Evolutionary conservation across 1,140 invertebrate genomes (phyloP), one percentile per base, ranked within the genome.

Genomic region (Samia ricini): DNA sequence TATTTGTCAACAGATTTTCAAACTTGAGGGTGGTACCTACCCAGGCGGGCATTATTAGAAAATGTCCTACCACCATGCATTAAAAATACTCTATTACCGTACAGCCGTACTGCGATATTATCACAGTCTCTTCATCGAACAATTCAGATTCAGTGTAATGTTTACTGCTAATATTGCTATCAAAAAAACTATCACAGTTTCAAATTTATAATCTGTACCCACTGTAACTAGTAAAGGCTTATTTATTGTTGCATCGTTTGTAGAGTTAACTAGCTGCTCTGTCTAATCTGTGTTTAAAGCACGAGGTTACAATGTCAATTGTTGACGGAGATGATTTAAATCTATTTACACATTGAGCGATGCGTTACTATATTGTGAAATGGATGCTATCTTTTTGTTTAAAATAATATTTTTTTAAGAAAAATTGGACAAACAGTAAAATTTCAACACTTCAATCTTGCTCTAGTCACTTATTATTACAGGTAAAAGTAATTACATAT

Each of bases 251-350:
- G 51, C 19, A 52, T 21, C 51, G 6, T 21, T 12, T 12, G 15
- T 52, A 22, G 51, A 52, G 6, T 15, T 52, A 52, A 52, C 51
- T 12, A 52, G 23, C 51, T 19, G 23, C 33, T 42, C 12, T 12
- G 33, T 42, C 3, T 52, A 52, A 22, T 52, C 51, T 42, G 33
- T 42, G 33, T 42, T 42, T 67, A 69, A 74, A 69, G 61, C 77
- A 61, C 61, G 76, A 71, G 85, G 85, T 88, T 83, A 86, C 69
- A 64, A 66, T 77, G 85, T 86, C 83, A 88, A 88, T 88, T 88
- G 76, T 65, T 52, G 61, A 66, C 69, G 48, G 72, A 76, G 61
- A 69, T 64, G 73, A 64, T 65, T 85, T 79, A 81, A 72, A 36
- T 21, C 26, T 42, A n/a, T 19, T 26, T 20, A 12, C 56, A 29